Evolutionary conservation across 2,113 vertebrate species (phyloP).

Genomic region (Serilophus lunatus): DNA sequence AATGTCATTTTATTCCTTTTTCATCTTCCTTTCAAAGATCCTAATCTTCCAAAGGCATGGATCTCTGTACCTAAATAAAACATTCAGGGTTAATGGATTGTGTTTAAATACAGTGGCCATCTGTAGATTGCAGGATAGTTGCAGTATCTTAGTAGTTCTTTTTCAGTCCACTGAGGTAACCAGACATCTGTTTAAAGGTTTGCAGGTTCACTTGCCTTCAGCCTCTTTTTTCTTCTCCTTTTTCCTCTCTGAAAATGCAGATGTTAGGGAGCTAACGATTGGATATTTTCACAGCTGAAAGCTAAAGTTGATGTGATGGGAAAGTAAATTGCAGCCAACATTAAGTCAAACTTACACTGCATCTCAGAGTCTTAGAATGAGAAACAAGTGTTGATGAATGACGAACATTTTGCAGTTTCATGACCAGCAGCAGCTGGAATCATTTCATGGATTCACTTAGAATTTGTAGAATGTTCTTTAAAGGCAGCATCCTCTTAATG

Average conservation of each 20-base stretch:
- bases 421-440: neutral
- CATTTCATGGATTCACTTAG: neutral
- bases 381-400: neutral
- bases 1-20: neutral
- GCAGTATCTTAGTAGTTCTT: neutral
- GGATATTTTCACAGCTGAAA: neutral
- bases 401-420: neutral
- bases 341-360: neutral
- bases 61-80: neutral
- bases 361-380: neutral
- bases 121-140: neutral
- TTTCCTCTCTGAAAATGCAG: neutral
- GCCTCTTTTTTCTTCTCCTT: neutral
- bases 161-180: neutral
- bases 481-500: neutral
- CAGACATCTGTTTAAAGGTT: neutral
- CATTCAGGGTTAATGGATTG: neutral
- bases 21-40: neutral
- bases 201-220: neutral
- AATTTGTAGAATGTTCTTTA: neutral
- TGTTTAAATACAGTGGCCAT: neutral
- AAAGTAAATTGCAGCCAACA: neutral
- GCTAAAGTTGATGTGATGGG: neutral
- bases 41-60: neutral
- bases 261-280: neutral